These are phyloP conservation scores for Auanema freiburgensis DNA, from an alignment of 2,888 invertebrate species.

Conservation along the genomic window DNA sequence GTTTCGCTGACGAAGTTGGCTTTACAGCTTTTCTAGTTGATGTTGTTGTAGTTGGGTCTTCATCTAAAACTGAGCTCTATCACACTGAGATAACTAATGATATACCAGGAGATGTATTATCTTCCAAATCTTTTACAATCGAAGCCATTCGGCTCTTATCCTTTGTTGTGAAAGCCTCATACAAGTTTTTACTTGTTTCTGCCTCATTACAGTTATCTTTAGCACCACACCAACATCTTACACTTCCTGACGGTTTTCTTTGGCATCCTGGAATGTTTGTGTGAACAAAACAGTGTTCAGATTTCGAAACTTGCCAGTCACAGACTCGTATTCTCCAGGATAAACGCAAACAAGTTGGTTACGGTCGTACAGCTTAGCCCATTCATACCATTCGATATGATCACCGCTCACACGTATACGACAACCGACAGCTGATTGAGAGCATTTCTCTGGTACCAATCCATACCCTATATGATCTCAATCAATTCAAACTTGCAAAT, in stretches of 20 bases:
- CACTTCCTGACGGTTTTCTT: slow-evolving; percentile 39
- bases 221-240: slow-evolving; percentile 47
- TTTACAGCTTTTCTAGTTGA: slow-evolving; percentile 10
- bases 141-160: slow-evolving; percentile 24
- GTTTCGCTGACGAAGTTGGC: neutral
- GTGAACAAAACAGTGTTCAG: neutral
- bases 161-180: slow-evolving; percentile 28
- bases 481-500: no score
- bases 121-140: slow-evolving; percentile 7
- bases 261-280: slow-evolving; percentile 30
- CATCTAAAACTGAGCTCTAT: neutral
- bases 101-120: neutral
- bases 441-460: slow-evolving; percentile 41
- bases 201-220: slow-evolving; percentile 42
- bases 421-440: slow-evolving; percentile 38
- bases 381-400: slow-evolving; percentile 47
- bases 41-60: slow-evolving; percentile 6
- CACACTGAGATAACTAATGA: neutral
- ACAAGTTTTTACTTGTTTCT: slow-evolving; percentile 37
- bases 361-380: slow-evolving; percentile 39
- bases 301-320: slow-evolving; percentile 26
- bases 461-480: slow-evolving; percentile 29
- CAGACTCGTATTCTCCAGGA: slow-evolving; percentile 39
- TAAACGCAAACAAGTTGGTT: slow-evolving; percentile 45
- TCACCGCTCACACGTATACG: slow-evolving; percentile 38